Percentiles rank a stretch among this genome's conserved stretches.
Evolutionary conservation across 2,113 vertebrate genomes (phyloP).

Genomic region (Coracopsis vasa): DNA sequence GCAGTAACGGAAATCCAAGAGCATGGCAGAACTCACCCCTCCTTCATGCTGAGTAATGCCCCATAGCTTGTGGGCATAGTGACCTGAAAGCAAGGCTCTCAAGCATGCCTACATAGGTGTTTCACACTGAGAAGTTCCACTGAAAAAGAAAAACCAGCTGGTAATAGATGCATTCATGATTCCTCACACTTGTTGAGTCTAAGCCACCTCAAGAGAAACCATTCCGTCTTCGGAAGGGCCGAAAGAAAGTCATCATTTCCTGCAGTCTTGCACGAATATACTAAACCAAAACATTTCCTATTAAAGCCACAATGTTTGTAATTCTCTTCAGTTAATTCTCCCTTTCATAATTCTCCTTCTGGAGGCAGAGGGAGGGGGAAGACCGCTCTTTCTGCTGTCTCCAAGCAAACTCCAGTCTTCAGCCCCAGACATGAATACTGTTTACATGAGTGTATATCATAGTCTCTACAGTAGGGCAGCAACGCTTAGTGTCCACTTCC

Average conservation of each 20-base stretch:
- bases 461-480: not conserved
- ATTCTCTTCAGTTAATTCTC: not conserved
- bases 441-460: accelerated
- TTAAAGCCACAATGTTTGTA: not conserved
- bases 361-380: not conserved
- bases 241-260: not conserved
- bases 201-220: not conserved
- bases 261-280: not conserved
- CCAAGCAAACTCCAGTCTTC: not conserved
- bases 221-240: not conserved
- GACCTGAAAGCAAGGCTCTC: not conserved
- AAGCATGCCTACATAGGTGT: not conserved
- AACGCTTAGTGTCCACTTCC: not conserved
- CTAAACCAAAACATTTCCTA: not conserved
- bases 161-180: not conserved
- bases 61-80: not conserved
- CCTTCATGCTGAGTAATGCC: not conserved
- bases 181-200: not conserved
- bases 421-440: not conserved
- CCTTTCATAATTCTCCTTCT: not conserved
- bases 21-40: not conserved
- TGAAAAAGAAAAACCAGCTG: not conserved
- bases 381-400: not conserved
- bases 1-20: not conserved
- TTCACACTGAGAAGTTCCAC: not conserved